Base-by-base conservation (phyloP, 2,888 invertebrate species). In the Hybos culiciformis region DNA sequence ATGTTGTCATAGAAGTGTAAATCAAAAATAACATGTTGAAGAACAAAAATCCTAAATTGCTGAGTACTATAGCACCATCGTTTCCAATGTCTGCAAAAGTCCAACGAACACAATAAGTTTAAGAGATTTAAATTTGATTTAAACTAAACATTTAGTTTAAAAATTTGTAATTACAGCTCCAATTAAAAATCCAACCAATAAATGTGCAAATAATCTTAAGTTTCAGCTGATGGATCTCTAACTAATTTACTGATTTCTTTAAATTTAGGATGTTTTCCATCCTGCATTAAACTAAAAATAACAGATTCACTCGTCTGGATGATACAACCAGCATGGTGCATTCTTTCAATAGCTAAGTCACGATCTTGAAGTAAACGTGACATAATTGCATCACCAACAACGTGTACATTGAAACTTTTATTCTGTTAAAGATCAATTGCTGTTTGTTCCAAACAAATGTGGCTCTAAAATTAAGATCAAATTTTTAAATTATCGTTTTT, bases 381-480 rank as follows among this genome's bases (percentile, higher is more conserved):
- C 1, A 80, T 78, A 12, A 78, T 77, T 40, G 83, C 85, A 59
- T 88, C 86, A 6, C 83, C 86, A 8, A 83, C 69, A 1, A 85
- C 68, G 56, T 84, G 84, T 0, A 87, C 86, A 52, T 73, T 69
- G 37, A 70, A 69, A 23, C 72, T 71, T n/a, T n/a, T n/a, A 0
- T 49, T 51, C 0, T 63, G 58, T 31, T 81, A 58, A 2, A 84
- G 61, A 60, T 86, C 85, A 40, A 83, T 74, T 0, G 79, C 82
- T 0, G 86, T 85, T 57, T 83, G 82, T 55, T 85, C 83, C 7
- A 87, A 70, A 56, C 86, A 87, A 0, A 81, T 78, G 51, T 87
- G 87, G 0, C 82, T 70, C 77, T 87, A 71, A n/a, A 69, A 52
- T 36, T 26, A 14, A 47, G 37, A 17, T 41, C 15, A 12, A 4